Evolutionary conservation across 2,797 vertebrate species (phyloP), one percentile per base, ranked within the genome.

Genomic region (Pempheris klunzingeri): DNA sequence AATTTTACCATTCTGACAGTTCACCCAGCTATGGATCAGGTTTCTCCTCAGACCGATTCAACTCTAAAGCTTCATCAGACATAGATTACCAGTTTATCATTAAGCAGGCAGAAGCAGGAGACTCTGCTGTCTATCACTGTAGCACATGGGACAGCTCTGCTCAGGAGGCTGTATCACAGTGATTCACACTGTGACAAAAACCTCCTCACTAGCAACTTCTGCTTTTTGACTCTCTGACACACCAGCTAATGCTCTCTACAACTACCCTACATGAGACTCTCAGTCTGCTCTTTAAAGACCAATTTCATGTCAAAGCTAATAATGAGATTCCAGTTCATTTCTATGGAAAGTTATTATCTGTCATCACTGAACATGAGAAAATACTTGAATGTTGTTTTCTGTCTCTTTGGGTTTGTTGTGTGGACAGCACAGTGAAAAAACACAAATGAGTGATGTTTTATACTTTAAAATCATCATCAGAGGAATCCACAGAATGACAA

Each of bases 1-100:
- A 0, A 0, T 71, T 79, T 28, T 0, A 0, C 0, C 0, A 61
- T 32, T 0, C 0, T 2, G 0, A 0, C 1, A 63, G 49, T 14
- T 32, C 64, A 47, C 70, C 12, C 8, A 0, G 0, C 4, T 84
- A 52, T 47, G 80, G 76, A 44, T 14, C 66, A 69, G 41, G 70
- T 72, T 79, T 87, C 77, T 74, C 85, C 5, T 80, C 65, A 1
- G 43, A 70, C 13, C 1, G 22, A 28, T 84, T 86, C 65, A 74
- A 77, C 54, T 83, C 70, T 46, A 71, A 52, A 74, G 5, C 70
- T 5, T 15, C 41, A 64, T 81, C 90, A 74, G 2, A 15, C 4
- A 66, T 58, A 59, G 65, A 91, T 43, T 84, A 66, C 4, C 61
- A 82, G 36, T 70, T 87, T 10, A 71, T 81, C 54, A 84, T 87